Conservation (phyloP, 2,113 vertebrate species). For the Rhinolophus ferrumequinum region DNA sequence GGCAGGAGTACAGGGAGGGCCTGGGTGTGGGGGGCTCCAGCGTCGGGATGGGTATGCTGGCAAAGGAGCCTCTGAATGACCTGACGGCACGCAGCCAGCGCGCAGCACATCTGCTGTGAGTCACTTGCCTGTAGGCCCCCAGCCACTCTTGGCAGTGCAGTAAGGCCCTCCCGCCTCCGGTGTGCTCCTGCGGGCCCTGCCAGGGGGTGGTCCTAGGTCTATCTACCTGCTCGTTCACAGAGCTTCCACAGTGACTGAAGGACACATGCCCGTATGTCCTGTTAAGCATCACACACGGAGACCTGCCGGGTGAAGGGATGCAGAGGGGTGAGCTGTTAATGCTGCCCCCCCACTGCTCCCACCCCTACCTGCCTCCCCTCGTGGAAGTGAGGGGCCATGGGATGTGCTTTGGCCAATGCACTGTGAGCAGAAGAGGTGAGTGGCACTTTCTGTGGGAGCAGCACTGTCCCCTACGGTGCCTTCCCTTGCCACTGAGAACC, state of each 20-base stretch:
- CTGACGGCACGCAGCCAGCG: background rate
- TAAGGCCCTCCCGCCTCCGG: background rate
- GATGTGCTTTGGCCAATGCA: background rate
- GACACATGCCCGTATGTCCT: background rate
- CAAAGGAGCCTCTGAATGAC: background rate
- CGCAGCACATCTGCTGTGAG: background rate
- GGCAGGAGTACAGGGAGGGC: background rate
- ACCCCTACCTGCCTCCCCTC: background rate
- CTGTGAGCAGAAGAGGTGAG: background rate
- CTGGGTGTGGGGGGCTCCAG: background rate
- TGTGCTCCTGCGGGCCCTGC: background rate
- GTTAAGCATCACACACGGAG: background rate
- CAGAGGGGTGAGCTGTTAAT: fast-evolving
- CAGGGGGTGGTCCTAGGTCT: background rate
- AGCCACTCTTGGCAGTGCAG: too few species aligned
- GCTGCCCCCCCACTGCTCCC: too few species aligned
- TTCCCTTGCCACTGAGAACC: background rate
- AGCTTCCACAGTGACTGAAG: background rate
- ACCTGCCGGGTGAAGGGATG: too few species aligned
- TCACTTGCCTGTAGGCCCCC: fast-evolving
- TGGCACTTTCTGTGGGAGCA: background rate
- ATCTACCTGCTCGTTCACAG: background rate
- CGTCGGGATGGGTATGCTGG: background rate
- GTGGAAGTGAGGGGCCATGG: background rate
- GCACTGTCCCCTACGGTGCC: fast-evolving